phyloP scores from a whole-genome alignment of 1,140 invertebrate species.

The Coptotermes formosanus region DNA sequence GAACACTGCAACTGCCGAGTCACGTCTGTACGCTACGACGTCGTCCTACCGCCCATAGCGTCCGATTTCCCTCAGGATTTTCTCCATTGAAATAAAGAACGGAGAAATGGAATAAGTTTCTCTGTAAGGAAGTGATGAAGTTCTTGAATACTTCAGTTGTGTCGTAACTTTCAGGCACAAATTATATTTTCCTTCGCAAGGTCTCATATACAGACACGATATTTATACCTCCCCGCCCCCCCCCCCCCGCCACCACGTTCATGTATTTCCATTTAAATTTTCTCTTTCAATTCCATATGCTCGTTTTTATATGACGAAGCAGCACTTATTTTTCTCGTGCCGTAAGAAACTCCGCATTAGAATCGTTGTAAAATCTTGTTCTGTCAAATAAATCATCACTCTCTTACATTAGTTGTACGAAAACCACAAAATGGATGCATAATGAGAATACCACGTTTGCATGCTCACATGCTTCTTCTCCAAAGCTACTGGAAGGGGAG shows the following conservation, averaged over 20 bases:
- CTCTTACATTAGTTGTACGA: too few species aligned
- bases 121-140: not conserved
- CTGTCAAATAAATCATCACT: too few species aligned
- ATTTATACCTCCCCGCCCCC: not conserved
- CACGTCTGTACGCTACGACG: not conserved
- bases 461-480: too few species aligned
- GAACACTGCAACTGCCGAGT: not conserved
- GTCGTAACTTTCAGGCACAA: not conserved
- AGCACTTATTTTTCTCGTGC: too few species aligned
- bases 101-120: not conserved
- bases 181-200: not conserved
- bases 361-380: too few species aligned
- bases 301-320: not conserved
- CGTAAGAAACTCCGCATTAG: too few species aligned
- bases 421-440: too few species aligned
- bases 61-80: constrained; percentile 10
- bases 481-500: too few species aligned
- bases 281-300: not conserved
- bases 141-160: not conserved
- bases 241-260: not conserved
- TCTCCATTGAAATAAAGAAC: not conserved
- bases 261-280: not conserved
- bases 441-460: too few species aligned
- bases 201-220: not conserved
- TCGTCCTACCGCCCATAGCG: not conserved